Evolutionary conservation across 2,113 vertebrate species (phyloP), one percentile per base, ranked within the genome.

Genomic region (Eulemur macaco): DNA sequence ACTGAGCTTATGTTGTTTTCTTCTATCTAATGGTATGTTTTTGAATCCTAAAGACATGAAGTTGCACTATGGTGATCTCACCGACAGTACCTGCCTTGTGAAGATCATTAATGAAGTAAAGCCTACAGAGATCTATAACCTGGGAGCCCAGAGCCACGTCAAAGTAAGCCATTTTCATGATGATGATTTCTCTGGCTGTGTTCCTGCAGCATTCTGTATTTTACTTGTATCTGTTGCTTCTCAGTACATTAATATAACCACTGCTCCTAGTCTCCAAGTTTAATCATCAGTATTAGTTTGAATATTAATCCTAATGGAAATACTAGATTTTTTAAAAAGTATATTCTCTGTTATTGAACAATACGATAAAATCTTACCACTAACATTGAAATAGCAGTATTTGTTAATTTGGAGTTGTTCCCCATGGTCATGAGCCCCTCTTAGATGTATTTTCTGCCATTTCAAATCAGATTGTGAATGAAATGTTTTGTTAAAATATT

Each of bases 41-140:
- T 81, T 98, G 78, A 93, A 89, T 86, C 96, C 93, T 93, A 73
- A 98, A 99, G 99, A 99, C 94, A 99, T 99, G 99, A 99, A 99
- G 98, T 97, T 99, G 97, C 99, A 99, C 97, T 99, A 99, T 0
- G 99, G 99, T 0, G 99, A 99, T 96, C 99, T 99, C 97, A 99
- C 99, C 0, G 99, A 99, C 98, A 99, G 99, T 97, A 99, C 99
- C 9, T 99, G 99, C 98, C 98, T 99, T 68, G 99, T 99, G 98
- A 99, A 99, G 98, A 99, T 99, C 95, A 99, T 99, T 96, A 99
- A 99, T 93, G 98, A 99, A 98, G 99, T 99, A 23, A 99, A 99
- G 73, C 99, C 99, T 1, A 98, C 99, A 0, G 99, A 99, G 98
- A 99, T 99, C 96, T 99, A 99, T 98, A 99, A 99, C 98, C 98